A percentile compares a stretch with the other conserved stretches of the same genome.
These are phyloP conservation scores for Beris chalybata DNA, from an alignment of 2,888 invertebrate genomes.

Conservation along the genomic window DNA sequence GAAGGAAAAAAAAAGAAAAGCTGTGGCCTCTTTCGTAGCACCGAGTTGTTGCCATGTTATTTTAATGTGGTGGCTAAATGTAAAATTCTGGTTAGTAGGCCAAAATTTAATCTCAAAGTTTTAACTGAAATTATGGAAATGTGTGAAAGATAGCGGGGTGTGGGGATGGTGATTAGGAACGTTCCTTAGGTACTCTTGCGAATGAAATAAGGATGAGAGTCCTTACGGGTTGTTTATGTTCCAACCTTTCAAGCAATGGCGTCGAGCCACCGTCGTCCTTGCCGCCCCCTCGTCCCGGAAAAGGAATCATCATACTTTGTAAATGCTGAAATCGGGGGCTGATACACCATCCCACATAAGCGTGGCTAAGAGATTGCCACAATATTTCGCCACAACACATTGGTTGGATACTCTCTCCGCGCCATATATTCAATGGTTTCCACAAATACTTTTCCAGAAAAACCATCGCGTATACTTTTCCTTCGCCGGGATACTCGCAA, in stretches of 20 bases:
- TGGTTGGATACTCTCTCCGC: constrained; percentile 44
- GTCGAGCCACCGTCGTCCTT: too few relatives aligned
- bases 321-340: constrained; percentile 8
- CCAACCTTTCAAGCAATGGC: too few relatives aligned
- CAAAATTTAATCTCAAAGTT: constrained; percentile 30
- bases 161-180: neutral
- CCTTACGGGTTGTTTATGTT: neutral
- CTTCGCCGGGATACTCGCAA: constrained; percentile 19
- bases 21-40: constrained; percentile 7
- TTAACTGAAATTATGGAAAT: constrained; percentile 3
- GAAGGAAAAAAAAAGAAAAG: constrained; percentile 28
- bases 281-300: constrained; percentile 30
- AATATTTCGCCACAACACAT: constrained; percentile 48
- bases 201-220: neutral
- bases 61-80: constrained; percentile 28
- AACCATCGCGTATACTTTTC: constrained; percentile 20
- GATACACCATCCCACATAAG: constrained; percentile 28
- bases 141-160: neutral
- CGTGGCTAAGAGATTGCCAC: constrained; percentile 42
- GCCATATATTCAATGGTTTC: constrained; percentile 28
- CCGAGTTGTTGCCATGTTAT: constrained; percentile 24
- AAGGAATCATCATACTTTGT: too few relatives aligned
- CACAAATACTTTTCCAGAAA: constrained; percentile 28
- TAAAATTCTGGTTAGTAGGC: constrained; percentile 31
- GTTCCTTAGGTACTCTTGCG: too few relatives aligned